Base-by-base conservation (phyloP, 1,140 invertebrate genomes). In the Phymorhynchus buccinoides region DNA sequence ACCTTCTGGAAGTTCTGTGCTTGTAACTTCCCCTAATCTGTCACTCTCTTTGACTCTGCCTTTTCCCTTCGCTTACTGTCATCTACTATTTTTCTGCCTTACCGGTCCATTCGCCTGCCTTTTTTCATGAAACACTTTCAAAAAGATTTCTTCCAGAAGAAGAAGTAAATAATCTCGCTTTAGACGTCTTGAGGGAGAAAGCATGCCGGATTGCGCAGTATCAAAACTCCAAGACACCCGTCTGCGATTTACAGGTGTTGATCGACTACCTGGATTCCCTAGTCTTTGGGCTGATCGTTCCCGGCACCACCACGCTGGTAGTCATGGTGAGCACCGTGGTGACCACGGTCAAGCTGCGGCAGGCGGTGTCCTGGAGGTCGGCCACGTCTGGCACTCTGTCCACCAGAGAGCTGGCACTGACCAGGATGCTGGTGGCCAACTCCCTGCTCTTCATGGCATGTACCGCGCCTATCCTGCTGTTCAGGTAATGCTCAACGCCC, bases 351-450 rank as follows among this genome's bases (percentile, higher is more conserved):
- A 56, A 66, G 12, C 80, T 81, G n/a, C 52, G 62, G 7, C 3
- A 66, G 39, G 52, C 56, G 1, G 80, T 41, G 0, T 12, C 48
- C n/a, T 39, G 56, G 56, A 81, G 80, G 56, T 48, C 52, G 22
- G 62, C 37, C 7, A 37, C 56, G 22, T 81, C 80, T 9, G 44
- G 42, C 0, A 14, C 48, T 39, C 22, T 81, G 32, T 81, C 80
- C 30, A 27, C 80, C 1, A 32, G 39, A 4, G 80, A 81, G 27
- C 18, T 81, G 32, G 35, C 52, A 0, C 32, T 81, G 32, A 81
- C 80, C 32, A 81, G n/a, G 37, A 81, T 81, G 80, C 80, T 81
- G 22, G 32, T 81, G 16, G 44, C n/a, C 52, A 66, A 39, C 52
- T 81, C 52, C 35, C 39, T 81, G 22, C 22, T 66, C 30, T 81